A percentile compares a stretch with the other conserved stretches of the same genome.
Evolutionary conservation across 2,113 vertebrate genomes (phyloP).

Genomic region (Phaetusa simplex): DNA sequence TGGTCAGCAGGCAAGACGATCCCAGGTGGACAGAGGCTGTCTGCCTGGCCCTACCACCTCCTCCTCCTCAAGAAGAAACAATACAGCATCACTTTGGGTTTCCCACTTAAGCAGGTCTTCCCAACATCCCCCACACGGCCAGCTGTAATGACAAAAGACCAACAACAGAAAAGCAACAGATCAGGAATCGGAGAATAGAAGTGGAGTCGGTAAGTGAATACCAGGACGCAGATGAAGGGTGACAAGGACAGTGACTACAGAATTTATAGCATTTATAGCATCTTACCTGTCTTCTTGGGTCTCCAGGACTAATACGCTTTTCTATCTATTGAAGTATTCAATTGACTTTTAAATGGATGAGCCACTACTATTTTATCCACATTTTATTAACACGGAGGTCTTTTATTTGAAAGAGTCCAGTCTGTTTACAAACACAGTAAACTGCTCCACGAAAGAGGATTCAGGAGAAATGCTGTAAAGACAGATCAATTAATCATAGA

Average conservation of each 20-base stretch:
- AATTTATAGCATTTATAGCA: background rate
- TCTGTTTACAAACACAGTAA: background rate
- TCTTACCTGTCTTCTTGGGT: background rate
- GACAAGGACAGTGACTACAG: background rate
- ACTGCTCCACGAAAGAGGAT: background rate
- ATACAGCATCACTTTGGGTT: background rate
- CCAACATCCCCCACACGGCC: background rate
- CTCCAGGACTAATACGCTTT: background rate
- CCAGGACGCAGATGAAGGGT: background rate
- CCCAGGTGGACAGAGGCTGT: background rate
- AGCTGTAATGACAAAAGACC: background rate
- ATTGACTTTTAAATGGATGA: background rate
- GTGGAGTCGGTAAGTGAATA: background rate
- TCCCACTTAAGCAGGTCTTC: background rate
- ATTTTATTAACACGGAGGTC: background rate
- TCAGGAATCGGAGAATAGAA: background rate
- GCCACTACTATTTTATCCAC: background rate
- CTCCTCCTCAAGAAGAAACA: background rate
- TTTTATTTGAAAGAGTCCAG: background rate
- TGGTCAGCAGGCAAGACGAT: background rate
- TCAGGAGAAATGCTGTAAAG: background rate
- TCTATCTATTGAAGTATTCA: background rate
- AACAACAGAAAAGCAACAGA: background rate
- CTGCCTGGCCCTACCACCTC: background rate
- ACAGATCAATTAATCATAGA: background rate